Evolutionary conservation across 1,140 invertebrate genomes (phyloP).

Genomic region (Drosophila paulistorum): DNA sequence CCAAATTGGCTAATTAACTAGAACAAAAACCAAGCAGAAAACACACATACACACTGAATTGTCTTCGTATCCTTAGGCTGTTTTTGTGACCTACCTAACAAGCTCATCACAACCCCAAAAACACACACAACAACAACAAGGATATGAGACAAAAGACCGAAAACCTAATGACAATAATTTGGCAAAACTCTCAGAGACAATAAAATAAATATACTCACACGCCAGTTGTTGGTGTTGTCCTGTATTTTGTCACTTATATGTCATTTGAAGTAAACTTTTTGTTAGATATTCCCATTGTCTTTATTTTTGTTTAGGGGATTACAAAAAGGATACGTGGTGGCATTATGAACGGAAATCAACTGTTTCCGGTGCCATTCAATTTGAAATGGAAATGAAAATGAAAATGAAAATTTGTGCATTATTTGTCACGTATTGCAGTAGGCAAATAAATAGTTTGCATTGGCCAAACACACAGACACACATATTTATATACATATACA

Average conservation of each 20-base stretch:
- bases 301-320: slow-evolving; percentile 38
- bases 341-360: slow-evolving; percentile 55
- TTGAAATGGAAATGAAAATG: slow-evolving; percentile 37
- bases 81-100: slow-evolving; percentile 31
- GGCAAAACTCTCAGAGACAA: slow-evolving; percentile 69
- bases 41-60: not conserved
- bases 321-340: slow-evolving; percentile 46
- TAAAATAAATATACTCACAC: slow-evolving; percentile 75
- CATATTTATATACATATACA: not conserved
- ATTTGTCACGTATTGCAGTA: slow-evolving; percentile 69
- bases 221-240: slow-evolving; percentile 16
- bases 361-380: slow-evolving; percentile 36
- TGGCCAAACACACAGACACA: slow-evolving; percentile 42
- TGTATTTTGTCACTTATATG: slow-evolving; percentile 64
- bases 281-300: slow-evolving; percentile 60
- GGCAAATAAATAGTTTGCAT: slow-evolving; percentile 62
- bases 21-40: slow-evolving; percentile 39
- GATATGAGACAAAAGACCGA: slow-evolving; percentile 8
- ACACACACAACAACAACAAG: not conserved
- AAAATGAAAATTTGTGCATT: slow-evolving; percentile 57
- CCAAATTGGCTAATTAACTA: slow-evolving; percentile 74
- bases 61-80: slow-evolving; percentile 38
- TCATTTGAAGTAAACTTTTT: slow-evolving; percentile 63
- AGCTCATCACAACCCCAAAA: slow-evolving; percentile 32
- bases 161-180: slow-evolving; percentile 78